Base-by-base conservation (phyloP, 2,888 invertebrate genomes). In the Pycnomerus fuliginosus region DNA sequence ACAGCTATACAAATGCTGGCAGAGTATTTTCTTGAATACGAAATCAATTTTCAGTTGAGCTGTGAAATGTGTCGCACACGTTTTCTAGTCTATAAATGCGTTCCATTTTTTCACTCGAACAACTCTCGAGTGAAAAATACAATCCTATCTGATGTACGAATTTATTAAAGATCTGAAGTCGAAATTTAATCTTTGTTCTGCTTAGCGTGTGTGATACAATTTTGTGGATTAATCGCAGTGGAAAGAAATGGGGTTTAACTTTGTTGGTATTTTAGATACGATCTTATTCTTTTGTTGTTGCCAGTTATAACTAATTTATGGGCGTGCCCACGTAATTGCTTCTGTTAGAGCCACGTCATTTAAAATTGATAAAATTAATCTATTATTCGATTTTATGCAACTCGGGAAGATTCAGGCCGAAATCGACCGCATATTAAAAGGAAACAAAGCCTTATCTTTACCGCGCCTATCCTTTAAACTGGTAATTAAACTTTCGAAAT, bases 41-140 rank as follows among this genome's bases (percentile, higher is more conserved):
- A 46, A 50, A 50, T 50, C 50, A 50, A 50, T 50, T 50, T 50
- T 42, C 46, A 50, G 50, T 50, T 50, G 50, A 50, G 46, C 46
- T 42, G 50, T 46, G 41, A 46, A 46, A 46, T 32, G 41, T 49
- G 34, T 49, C 44, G 35, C 20, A 24, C 41, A 40, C 36, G 38
- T 44, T 31, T 23, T 13, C 20, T 13, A 38, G 38, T 29, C 31
- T 28, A 44, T 48, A 44, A 44, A 40, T 40, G 44, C 28, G 38
- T 40, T 37, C 24, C 40, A 36, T 39, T 39, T 48, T 39, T 46
- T 34, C 32, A n/a, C 12, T n/a, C 23, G 14, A 31, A 23, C 34
- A 29, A 31, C 16, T 38, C 29, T 39, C 30, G 40, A 27, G 35
- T 22, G 41, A 32, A 46, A 35, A 40, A 40, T 46, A 44, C 22